Percentiles rank a stretch among this genome's conserved stretches.
Conservation (phyloP, 2,113 vertebrate genomes). For the Protobothrops mucrosquamatus region DNA sequence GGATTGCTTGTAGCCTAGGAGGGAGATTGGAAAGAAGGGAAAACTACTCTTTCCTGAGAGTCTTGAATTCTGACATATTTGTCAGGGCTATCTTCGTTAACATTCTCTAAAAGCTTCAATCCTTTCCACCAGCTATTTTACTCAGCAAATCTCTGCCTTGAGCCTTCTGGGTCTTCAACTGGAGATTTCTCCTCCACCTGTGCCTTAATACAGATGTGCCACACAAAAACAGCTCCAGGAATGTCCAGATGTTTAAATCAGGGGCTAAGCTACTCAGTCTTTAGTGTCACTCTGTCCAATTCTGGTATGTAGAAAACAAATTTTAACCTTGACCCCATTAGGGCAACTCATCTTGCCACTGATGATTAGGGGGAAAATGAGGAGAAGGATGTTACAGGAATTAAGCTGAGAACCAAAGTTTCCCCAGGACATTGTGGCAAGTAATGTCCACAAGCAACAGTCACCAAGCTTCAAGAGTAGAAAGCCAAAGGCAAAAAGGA, state of each 20-base stretch:
- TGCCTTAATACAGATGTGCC: not conserved
- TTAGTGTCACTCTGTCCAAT: not conserved
- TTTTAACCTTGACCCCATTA: not conserved
- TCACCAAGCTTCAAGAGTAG: not conserved
- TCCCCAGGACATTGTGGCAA: not conserved
- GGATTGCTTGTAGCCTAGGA: not conserved
- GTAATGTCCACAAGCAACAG: not conserved
- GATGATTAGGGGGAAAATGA: not conserved
- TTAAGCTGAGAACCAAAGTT: not conserved
- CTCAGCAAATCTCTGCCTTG: not conserved
- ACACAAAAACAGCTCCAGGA: not conserved
- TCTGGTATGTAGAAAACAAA: not conserved
- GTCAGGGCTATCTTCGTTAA: not conserved
- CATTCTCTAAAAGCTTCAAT: not conserved
- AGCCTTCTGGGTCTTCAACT: not conserved
- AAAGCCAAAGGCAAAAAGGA: not conserved
- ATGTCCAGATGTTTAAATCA: not conserved
- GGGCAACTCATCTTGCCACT: not conserved
- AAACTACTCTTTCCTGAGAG: not conserved
- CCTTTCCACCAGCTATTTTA: not conserved
- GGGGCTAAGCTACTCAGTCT: not conserved
- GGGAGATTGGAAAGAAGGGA: not conserved
- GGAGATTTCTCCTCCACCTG: not conserved
- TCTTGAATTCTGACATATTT: not conserved
- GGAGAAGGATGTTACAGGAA: not conserved